Conservation (phyloP, 2,113 vertebrate species). For the Empidonax traillii region DNA sequence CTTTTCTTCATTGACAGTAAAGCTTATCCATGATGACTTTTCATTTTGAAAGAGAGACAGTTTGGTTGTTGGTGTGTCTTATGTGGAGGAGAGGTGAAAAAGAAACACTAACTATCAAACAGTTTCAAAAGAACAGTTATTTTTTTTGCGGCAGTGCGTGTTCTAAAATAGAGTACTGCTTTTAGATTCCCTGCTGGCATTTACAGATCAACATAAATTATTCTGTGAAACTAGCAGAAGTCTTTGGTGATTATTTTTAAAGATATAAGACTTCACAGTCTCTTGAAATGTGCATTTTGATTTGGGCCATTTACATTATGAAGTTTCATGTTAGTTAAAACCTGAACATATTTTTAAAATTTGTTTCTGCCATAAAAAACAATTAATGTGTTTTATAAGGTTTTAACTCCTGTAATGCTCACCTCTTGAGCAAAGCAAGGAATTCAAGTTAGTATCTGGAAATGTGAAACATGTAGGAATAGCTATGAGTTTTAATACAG, state of each 20-base stretch:
- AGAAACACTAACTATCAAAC: neutral
- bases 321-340: neutral
- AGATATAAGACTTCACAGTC: neutral
- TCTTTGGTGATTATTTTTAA: constrained; percentile 26
- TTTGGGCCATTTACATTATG: neutral
- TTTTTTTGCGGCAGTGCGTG: neutral
- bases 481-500: neutral
- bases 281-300: neutral
- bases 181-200: constrained; percentile 8
- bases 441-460: neutral
- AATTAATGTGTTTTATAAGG: neutral
- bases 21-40: neutral
- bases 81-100: neutral
- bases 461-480: neutral
- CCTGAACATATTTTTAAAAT: neutral
- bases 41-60: neutral
- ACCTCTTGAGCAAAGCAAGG: neutral
- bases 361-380: neutral
- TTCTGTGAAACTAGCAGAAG: neutral
- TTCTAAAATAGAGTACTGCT: constrained; percentile 1
- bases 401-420: neutral
- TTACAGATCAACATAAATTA: constrained; percentile 23
- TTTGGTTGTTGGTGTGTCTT: neutral
- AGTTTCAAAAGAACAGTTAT: neutral
- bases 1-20: neutral